These are phyloP conservation scores for Pteria penguin DNA, from an alignment of 2,888 invertebrate genomes.

Conservation along the genomic window DNA sequence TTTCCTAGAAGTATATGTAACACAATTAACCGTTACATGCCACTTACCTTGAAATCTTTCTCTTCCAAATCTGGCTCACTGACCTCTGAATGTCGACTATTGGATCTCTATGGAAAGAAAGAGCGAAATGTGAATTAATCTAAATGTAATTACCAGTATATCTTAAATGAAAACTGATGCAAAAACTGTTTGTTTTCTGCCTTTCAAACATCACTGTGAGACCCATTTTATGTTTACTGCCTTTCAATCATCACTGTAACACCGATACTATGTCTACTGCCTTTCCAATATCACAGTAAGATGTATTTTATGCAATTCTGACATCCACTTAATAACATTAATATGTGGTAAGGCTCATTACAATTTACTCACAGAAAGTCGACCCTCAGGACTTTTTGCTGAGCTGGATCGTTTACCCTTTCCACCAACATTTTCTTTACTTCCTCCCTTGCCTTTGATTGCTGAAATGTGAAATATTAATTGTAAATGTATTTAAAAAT, in stretches of 20 bases:
- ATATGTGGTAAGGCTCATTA: too few species aligned
- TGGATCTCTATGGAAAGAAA: slow-evolving; percentile 57
- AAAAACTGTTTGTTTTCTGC: neutral
- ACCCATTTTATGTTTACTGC: neutral
- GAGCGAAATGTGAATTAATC: neutral
- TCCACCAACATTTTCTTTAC: slow-evolving; percentile 53
- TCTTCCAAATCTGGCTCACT: slow-evolving; percentile 65
- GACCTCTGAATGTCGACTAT: slow-evolving; percentile 66
- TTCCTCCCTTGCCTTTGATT: slow-evolving; percentile 51
- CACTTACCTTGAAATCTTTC: slow-evolving; percentile 60
- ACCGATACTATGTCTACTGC: too few species aligned
- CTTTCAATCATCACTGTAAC: neutral
- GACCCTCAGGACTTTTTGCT: slow-evolving; percentile 65
- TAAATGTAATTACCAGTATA: too few species aligned
- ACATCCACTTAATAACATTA: too few species aligned
- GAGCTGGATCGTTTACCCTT: slow-evolving; percentile 67
- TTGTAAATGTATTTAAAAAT: neutral
- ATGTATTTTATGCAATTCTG: too few species aligned
- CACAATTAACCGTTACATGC: too few species aligned
- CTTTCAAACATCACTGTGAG: too few species aligned
- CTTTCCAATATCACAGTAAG: too few species aligned
- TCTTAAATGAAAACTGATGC: neutral
- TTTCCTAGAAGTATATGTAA: too few species aligned
- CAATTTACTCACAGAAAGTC: slow-evolving; percentile 68
- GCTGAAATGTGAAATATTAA: slow-evolving; percentile 47